phyloP scores from a whole-genome alignment of 2,797 vertebrate genomes.

The Sorex maritimensis region DNA sequence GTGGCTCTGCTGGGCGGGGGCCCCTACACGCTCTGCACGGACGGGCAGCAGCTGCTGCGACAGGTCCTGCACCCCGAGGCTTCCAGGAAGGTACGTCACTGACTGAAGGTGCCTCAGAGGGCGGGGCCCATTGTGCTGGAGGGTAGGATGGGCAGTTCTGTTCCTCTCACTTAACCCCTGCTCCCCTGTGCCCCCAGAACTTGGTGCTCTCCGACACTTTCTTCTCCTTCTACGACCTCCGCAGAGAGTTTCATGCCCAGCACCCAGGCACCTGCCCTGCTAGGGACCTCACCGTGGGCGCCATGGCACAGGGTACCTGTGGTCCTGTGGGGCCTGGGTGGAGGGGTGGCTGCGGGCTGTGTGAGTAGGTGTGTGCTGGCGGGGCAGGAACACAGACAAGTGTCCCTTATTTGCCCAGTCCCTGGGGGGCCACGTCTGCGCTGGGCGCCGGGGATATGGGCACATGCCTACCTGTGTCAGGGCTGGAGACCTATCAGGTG shows the following conservation, averaged over 20 bases:
- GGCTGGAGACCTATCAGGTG: background rate
- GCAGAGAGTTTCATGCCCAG: slow-evolving; percentile 95
- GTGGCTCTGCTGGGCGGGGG: slow-evolving; percentile 94
- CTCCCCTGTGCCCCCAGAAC: slow-evolving; percentile 91
- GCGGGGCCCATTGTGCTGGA: background rate
- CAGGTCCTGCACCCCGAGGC: slow-evolving; percentile 98
- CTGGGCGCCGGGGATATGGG: slow-evolving; percentile 45
- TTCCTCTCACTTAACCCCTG: slow-evolving; percentile 50
- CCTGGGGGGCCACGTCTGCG: background rate
- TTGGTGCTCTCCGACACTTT: slow-evolving; percentile 96
- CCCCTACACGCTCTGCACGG: slow-evolving; percentile 95
- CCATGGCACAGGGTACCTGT: slow-evolving; percentile 98
- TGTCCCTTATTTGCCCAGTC: background rate
- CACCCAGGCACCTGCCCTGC: slow-evolving; percentile 92
- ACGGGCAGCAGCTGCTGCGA: slow-evolving; percentile 95
- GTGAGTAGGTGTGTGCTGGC: background rate
- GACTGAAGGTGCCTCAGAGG: background rate
- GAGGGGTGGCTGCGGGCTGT: background rate
- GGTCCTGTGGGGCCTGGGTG: slow-evolving; percentile 39
- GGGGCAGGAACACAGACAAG: background rate
- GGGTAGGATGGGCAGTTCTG: slow-evolving; percentile 3
- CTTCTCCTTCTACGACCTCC: slow-evolving; percentile 97
- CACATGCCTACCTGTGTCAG: background rate
- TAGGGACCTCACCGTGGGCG: slow-evolving; percentile 93
- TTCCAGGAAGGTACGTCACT: slow-evolving; percentile 95